Conservation (phyloP, 2,113 vertebrate species). For the Hipposideros armiger region DNA sequence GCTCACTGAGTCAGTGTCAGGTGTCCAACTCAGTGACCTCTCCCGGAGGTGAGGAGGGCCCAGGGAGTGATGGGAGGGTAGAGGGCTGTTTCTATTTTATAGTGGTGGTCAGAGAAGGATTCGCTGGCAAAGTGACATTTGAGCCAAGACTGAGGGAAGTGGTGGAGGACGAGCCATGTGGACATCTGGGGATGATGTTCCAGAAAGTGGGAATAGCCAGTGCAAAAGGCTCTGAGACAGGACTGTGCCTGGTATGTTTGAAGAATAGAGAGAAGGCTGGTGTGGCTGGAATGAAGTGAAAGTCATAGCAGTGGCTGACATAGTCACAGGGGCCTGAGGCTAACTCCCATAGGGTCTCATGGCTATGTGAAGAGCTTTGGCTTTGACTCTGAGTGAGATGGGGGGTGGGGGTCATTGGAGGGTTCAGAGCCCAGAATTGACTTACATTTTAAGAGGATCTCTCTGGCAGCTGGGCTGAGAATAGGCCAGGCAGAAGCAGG, state of each 20-base stretch:
- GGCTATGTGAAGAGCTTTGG: background rate
- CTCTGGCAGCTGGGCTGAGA: background rate
- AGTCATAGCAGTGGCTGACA: background rate
- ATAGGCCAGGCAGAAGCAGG: background rate
- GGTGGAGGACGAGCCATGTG: background rate
- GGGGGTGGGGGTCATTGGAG: background rate
- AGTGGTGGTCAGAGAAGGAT: background rate
- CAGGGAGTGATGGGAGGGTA: background rate
- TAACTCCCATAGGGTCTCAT: background rate
- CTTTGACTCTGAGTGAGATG: background rate
- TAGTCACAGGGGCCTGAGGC: background rate
- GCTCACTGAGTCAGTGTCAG: background rate
- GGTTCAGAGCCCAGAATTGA: background rate
- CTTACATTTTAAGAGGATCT: background rate
- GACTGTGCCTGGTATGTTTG: background rate
- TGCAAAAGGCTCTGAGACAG: slow-evolving; percentile 21
- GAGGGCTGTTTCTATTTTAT: background rate
- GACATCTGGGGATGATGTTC: background rate
- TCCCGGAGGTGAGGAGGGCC: background rate
- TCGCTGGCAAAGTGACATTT: background rate
- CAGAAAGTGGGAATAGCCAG: background rate
- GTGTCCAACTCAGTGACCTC: background rate
- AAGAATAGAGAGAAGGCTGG: background rate
- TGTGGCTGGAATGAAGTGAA: background rate
- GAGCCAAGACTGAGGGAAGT: background rate